phyloP scores from a whole-genome alignment of 2,888 invertebrate species.

The Drosophila tripunctata region DNA sequence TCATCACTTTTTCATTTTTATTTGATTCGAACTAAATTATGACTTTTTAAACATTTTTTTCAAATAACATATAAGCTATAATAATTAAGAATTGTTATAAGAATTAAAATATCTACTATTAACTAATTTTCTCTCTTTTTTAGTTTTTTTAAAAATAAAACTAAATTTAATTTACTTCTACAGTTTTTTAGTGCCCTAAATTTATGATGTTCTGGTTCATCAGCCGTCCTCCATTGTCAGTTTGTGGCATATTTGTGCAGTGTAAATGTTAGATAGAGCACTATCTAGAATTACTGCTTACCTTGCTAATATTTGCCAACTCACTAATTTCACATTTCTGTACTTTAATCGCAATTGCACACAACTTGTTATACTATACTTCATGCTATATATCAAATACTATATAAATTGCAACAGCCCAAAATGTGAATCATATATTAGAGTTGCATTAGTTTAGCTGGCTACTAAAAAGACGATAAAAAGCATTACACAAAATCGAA shows the following conservation, averaged over 20 bases:
- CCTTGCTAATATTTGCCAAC: slow-evolving; percentile 4
- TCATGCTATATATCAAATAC: neutral
- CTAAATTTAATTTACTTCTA: too few species aligned
- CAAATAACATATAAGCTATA: too few species aligned
- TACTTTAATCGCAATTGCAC: slow-evolving; percentile 15
- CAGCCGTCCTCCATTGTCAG: neutral
- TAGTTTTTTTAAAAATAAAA: too few species aligned
- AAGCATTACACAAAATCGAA: slow-evolving; percentile 12
- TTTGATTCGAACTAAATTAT: too few species aligned
- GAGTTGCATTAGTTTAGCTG: slow-evolving; percentile 34
- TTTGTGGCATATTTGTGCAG: neutral
- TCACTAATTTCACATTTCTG: slow-evolving; percentile 13
- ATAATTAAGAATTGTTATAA: too few species aligned
- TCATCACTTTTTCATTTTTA: too few species aligned
- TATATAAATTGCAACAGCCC: slow-evolving; percentile 27
- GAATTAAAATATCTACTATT: too few species aligned
- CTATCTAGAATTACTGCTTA: neutral
- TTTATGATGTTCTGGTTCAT: neutral
- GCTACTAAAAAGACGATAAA: slow-evolving; percentile 30
- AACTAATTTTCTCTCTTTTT: neutral
- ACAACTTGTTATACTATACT: neutral
- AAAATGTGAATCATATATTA: slow-evolving; percentile 36
- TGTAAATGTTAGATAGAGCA: neutral
- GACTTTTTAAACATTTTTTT: too few species aligned
- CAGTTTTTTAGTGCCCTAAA: neutral